Evolutionary conservation across 2,888 invertebrate genomes (phyloP).

Genomic region (Actias luna): DNA sequence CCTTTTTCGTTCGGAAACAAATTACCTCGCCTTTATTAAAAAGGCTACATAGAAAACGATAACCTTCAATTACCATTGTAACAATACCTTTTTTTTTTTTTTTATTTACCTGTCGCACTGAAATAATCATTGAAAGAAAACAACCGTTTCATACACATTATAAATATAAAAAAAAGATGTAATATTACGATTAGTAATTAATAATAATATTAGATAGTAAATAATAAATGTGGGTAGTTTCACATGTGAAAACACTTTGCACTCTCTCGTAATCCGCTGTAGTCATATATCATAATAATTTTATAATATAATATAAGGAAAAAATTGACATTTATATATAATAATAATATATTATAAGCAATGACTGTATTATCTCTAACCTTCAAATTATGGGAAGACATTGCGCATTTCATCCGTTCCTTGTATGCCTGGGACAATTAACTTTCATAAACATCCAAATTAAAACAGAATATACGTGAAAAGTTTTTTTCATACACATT

Average conservation of each 20-base stretch:
- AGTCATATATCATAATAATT: slow-evolving; percentile 67
- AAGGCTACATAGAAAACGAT: slow-evolving; percentile 61
- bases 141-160: slow-evolving; percentile 44
- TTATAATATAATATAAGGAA: slow-evolving; percentile 57
- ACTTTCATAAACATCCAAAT: slow-evolving; percentile 42
- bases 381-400: slow-evolving; percentile 81
- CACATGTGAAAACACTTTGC: slow-evolving; percentile 83
- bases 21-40: slow-evolving; percentile 70
- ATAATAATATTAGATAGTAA: slow-evolving; percentile 76
- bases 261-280: slow-evolving; percentile 78
- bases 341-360: slow-evolving; percentile 72
- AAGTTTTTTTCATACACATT: too few relatives aligned
- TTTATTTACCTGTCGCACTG: slow-evolving; percentile 77
- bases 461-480: background rate
- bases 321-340: slow-evolving; percentile 70
- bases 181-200: slow-evolving; percentile 71
- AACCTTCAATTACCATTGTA: slow-evolving; percentile 58
- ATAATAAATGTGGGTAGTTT: slow-evolving; percentile 72
- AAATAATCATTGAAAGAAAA: slow-evolving; percentile 58
- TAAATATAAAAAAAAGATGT: slow-evolving; percentile 47
- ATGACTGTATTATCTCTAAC: slow-evolving; percentile 67
- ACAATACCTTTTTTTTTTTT: too few relatives aligned
- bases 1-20: slow-evolving; percentile 36
- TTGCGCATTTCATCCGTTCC: slow-evolving; percentile 83
- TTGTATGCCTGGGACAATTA: slow-evolving; percentile 70